Evolutionary conservation across 2,888 invertebrate species (phyloP).

Genomic region (Cartodere bifasciata): DNA sequence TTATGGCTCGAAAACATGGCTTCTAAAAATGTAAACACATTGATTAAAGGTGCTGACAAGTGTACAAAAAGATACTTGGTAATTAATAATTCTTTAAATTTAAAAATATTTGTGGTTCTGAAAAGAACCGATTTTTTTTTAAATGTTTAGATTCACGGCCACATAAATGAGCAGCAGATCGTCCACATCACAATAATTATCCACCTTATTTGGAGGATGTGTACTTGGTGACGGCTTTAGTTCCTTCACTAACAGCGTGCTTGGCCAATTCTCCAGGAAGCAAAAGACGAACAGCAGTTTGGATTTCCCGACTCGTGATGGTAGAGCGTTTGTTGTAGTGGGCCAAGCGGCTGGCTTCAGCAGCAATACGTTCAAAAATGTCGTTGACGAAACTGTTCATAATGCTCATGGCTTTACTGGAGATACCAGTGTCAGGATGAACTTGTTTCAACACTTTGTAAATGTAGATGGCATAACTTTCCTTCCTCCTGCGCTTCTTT

Average conservation of each 20-base stretch:
- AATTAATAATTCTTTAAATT: no score
- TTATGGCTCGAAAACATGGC: no score
- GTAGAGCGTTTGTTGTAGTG: constrained; percentile 52
- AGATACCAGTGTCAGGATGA: constrained; percentile 52
- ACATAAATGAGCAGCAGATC: no score
- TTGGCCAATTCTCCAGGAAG: constrained; percentile 61
- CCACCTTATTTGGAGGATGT: constrained; percentile 23
- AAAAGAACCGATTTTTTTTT: no score
- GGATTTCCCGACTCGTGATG: constrained; percentile 55
- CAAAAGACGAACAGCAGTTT: constrained; percentile 52
- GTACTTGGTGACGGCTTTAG: constrained; percentile 40
- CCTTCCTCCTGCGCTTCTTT: constrained; percentile 45
- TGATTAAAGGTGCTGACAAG: no score
- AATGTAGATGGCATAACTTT: constrained; percentile 46
- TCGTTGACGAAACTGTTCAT: constrained; percentile 68
- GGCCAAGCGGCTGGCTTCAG: constrained; percentile 50
- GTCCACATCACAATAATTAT: no score
- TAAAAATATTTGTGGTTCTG: no score
- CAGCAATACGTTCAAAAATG: constrained; percentile 57
- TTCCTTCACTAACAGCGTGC: constrained; percentile 55
- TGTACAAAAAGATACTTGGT: no score
- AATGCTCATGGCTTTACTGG: constrained; percentile 56
- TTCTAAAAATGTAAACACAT: no score
- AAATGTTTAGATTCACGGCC: no score
- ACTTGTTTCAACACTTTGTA: constrained; percentile 50